phyloP scores from a whole-genome alignment of 1,140 invertebrate species.

The Dinoponera quadriceps region DNA sequence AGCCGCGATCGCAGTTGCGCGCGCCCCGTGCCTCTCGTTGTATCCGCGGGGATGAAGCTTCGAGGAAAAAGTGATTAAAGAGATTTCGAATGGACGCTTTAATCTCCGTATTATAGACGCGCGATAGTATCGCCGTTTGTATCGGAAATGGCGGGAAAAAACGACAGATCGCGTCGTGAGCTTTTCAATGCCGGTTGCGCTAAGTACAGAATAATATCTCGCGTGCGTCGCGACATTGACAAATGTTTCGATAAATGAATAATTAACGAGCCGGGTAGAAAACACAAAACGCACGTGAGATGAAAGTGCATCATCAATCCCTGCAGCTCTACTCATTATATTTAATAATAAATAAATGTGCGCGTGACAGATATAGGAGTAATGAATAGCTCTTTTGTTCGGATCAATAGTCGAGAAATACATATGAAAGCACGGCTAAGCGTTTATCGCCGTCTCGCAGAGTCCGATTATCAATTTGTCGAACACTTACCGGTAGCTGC shows the following conservation, averaged over 20 bases:
- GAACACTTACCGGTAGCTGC: too few species aligned
- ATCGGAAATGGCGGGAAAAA: background rate
- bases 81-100: slow-evolving; percentile 18
- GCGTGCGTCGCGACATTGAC: slow-evolving; percentile 8
- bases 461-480: background rate
- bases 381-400: slow-evolving; percentile 9
- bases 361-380: background rate
- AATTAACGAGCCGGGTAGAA: background rate
- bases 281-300: slow-evolving; percentile 4
- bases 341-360: slow-evolving; percentile 40
- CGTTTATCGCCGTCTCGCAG: background rate
- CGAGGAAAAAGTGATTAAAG: slow-evolving; percentile 17
- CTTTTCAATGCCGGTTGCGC: background rate
- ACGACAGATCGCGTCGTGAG: background rate
- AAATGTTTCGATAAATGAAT: slow-evolving; percentile 25
- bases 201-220: background rate
- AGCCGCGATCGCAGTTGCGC: slow-evolving; percentile 31
- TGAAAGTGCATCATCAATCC: slow-evolving; percentile 15
- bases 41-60: slow-evolving; percentile 23
- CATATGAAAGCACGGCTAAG: background rate
- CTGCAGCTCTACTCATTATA: background rate
- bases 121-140: background rate
- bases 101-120: background rate
- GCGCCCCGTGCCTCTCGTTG: slow-evolving; percentile 21
- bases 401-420: slow-evolving; percentile 18